Percentiles rank a stretch among this genome's conserved stretches.
phyloP scores from a whole-genome alignment of 1,140 invertebrate species.

The Macrotrachela quadricornifera region DNA sequence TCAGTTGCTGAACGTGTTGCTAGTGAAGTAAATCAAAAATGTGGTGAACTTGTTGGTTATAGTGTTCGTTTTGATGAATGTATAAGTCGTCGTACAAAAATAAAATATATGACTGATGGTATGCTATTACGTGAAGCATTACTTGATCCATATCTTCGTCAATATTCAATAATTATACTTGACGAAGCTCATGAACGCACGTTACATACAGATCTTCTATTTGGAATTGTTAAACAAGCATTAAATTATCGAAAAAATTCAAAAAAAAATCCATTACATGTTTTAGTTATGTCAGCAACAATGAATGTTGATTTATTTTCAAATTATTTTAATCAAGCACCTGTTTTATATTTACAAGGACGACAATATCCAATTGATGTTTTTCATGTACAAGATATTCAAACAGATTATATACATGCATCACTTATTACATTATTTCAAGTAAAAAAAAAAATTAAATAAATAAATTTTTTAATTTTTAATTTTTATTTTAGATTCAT shows the following conservation, averaged over 20 bases:
- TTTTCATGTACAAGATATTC: conserved; percentile 4
- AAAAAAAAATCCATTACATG: conserved; percentile 15
- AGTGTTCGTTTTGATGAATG: conserved; percentile 74
- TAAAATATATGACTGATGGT: conserved; percentile 73
- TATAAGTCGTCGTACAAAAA: conserved; percentile 48
- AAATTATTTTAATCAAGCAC: conserved; percentile 63
- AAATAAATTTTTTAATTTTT: no score
- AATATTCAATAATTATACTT: conserved; percentile 65
- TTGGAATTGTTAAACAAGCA: conserved; percentile 55
- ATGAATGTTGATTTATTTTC: conserved; percentile 60
- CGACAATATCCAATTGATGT: conserved; percentile 55
- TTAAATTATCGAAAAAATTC: conserved; percentile 40
- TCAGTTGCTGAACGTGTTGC: conserved; percentile 67
- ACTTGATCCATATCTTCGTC: conserved; percentile 35
- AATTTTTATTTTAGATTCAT: background rate
- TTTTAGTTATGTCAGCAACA: conserved; percentile 31
- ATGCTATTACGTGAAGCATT: conserved; percentile 75
- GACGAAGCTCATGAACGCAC: conserved; percentile 95
- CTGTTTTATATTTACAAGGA: conserved; percentile 68
- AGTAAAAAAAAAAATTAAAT: conserved; percentile 44
- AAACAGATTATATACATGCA: conserved; percentile 78
- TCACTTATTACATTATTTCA: conserved; percentile 85
- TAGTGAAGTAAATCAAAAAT: conserved; percentile 35
- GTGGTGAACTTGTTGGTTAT: conserved; percentile 45
- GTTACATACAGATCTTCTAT: conserved; percentile 73